Base-by-base conservation (phyloP, 2,113 vertebrate genomes). In the Dunckerocampus dactyliophorus region DNA sequence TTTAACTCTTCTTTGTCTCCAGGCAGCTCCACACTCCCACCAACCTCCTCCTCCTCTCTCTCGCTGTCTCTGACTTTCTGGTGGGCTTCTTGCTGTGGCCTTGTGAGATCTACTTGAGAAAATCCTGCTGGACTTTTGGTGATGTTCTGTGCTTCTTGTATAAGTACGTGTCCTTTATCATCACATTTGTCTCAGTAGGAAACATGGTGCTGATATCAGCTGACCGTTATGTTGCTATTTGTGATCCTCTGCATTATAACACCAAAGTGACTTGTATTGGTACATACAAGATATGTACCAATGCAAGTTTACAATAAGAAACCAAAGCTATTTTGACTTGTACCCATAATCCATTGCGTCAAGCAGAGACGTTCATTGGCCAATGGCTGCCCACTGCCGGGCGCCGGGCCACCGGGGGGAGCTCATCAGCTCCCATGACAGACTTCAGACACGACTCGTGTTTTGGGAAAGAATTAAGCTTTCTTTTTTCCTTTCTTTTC, bases 51-150 rank as follows among this genome's bases (percentile, higher is more conserved):
- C 69, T 90, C 52, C 80, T 89, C 62, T 90, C 89, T 50, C 76
- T 90, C 80, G 87, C 86, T 22, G 12, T 75, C 45, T 79, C 82
- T 2, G 88, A 89, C 74, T 73, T 89, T 51, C 74, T 87, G 0
- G 69, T 87, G 0, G 88, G 87, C 57, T 64, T 88, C 48, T 28
- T 93, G 71, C 62, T 95, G 69, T 93, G 94, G 93, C 93, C 94
- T 12, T 91, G 89, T 34, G 94, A 86, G 13, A 73, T 82, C 1
- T 50, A 67, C 1, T 43, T 81, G 11, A 69, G 71, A 34, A 72
- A 81, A 47, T 59, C 51, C 24, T 90, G 86, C 74, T 90, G 89
- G 88, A 67, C 83, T 49, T 69, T 87, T 39, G 82, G 85, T 0
- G 62, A 83, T 14, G 13, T 74, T 31, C 64, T 77, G 51, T 89